phyloP scores from a whole-genome alignment of 2,113 vertebrate species.

The Gambusia holbrooki region DNA sequence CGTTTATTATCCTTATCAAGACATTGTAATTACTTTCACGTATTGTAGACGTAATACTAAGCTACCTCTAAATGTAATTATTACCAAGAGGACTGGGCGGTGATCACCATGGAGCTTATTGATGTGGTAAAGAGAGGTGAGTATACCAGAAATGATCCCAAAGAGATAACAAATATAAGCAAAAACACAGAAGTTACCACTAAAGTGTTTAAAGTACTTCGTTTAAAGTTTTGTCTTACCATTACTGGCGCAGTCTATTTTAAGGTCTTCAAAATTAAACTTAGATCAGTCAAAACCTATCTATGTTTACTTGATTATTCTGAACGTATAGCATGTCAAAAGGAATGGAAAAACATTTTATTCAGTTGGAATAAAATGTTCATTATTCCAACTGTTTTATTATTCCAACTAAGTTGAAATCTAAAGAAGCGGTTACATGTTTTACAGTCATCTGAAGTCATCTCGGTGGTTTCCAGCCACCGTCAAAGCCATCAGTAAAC shows the following conservation, averaged over 20 bases:
- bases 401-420: no score
- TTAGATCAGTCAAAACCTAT: background rate
- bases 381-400: no score
- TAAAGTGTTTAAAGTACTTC: no score
- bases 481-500: background rate
- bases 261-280: background rate
- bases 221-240: no score
- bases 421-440: no score
- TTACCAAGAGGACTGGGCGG: background rate
- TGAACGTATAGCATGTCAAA: background rate
- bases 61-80: background rate
- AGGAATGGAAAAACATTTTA: background rate
- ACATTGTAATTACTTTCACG: background rate
- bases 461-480: no score
- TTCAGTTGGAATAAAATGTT: background rate
- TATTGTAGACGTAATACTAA: background rate
- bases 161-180: background rate
- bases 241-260: background rate
- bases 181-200: background rate
- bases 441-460: no score
- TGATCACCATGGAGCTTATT: background rate
- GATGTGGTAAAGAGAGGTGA: background rate
- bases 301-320: background rate
- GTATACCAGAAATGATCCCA: background rate
- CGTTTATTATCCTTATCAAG: background rate